Evolutionary conservation across 2,797 vertebrate species (phyloP).

Genomic region (Microhierax caerulescens): DNA sequence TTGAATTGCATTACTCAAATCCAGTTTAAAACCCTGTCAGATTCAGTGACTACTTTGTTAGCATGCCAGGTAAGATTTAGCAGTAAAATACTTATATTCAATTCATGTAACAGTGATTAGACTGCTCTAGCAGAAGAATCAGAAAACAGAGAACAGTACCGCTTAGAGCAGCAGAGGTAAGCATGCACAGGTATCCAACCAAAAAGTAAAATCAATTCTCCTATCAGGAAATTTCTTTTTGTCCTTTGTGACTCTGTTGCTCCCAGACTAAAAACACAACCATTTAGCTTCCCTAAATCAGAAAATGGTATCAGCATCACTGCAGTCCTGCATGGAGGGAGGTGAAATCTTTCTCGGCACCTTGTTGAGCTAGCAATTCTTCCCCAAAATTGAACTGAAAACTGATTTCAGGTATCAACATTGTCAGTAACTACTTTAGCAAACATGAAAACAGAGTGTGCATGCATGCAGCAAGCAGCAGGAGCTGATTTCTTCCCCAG

Average conservation of each 20-base stretch:
- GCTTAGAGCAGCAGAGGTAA: not conserved
- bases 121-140: not conserved
- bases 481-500: not conserved
- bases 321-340: not conserved
- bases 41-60: not conserved
- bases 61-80: not conserved
- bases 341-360: not conserved
- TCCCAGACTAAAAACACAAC: not conserved
- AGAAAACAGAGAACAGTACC: not conserved
- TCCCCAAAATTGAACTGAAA: not conserved
- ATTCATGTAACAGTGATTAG: not conserved
- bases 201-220: not conserved
- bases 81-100: not conserved
- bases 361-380: not conserved
- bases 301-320: not conserved
- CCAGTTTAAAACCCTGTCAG: not conserved
- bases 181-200: not conserved
- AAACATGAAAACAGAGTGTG: not conserved
- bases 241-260: not conserved
- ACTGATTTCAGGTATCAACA: accelerated
- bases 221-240: not conserved
- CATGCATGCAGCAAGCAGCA: not conserved
- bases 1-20: not conserved
- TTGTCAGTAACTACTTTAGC: not conserved
- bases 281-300: not conserved